Conservation (phyloP, 2,113 vertebrate genomes). For the Pluvianellus socialis region DNA sequence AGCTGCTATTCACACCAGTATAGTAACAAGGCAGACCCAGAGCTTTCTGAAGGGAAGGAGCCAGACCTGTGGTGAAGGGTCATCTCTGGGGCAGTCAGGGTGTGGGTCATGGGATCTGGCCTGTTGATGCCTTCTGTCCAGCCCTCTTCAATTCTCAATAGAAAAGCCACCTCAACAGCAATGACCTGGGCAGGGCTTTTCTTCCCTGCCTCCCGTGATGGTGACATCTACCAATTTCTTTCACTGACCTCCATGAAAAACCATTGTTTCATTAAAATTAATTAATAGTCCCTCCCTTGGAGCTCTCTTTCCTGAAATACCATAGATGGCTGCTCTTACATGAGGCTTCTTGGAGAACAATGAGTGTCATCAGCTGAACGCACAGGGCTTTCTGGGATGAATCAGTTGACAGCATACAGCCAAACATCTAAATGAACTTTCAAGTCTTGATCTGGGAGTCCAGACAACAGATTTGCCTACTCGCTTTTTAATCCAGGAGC, state of each 20-base stretch:
- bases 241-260: neutral
- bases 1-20: neutral
- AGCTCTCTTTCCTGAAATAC: neutral
- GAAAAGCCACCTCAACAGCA: neutral
- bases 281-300: neutral
- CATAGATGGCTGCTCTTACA: neutral
- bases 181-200: neutral
- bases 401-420: neutral
- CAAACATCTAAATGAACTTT: neutral
- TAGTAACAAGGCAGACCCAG: neutral
- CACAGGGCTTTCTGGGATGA: neutral
- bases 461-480: neutral
- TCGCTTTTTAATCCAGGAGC: neutral
- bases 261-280: neutral
- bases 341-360: neutral
- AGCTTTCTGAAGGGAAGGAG: neutral
- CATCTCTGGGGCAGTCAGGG: neutral
- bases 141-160: neutral
- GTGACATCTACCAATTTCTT: neutral
- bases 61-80: neutral
- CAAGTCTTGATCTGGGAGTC: neutral
- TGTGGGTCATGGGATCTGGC: neutral
- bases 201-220: accelerated
- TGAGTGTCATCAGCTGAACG: neutral
- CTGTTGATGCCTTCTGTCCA: accelerated